These are phyloP conservation scores for Sicus ferrugineus DNA, from an alignment of 2,888 invertebrate species.

Conservation along the genomic window DNA sequence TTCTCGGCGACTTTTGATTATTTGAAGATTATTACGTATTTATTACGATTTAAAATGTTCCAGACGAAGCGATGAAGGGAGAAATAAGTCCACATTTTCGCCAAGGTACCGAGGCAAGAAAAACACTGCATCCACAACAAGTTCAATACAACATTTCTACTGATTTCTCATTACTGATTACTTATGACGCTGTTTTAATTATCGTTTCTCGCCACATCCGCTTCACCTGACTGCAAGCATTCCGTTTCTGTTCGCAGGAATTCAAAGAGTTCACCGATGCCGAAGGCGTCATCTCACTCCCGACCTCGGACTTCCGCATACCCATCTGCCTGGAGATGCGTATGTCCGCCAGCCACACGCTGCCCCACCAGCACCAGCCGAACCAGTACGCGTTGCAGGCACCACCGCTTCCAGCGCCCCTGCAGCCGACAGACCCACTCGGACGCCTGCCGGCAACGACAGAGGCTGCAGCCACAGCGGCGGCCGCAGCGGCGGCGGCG, in stretches of 20 bases:
- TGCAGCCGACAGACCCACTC: conserved; percentile 15
- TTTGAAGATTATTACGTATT: too few relatives aligned
- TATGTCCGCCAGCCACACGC: conserved; percentile 48
- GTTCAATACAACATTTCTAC: too few relatives aligned
- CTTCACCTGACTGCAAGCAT: background rate
- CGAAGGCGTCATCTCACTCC: conserved; percentile 85
- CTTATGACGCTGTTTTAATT: too few relatives aligned
- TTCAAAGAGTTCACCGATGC: conserved; percentile 92
- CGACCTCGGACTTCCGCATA: conserved; percentile 84
- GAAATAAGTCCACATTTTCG: too few relatives aligned
- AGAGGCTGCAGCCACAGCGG: conserved; percentile 37
- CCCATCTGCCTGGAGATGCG: conserved; percentile 85
- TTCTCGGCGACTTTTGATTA: too few relatives aligned
- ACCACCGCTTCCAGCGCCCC: conserved; percentile 37
- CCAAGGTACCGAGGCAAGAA: too few relatives aligned
- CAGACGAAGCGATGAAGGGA: too few relatives aligned
- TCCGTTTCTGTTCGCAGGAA: conserved; percentile 69
- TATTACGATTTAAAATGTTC: too few relatives aligned
- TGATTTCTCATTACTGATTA: too few relatives aligned
- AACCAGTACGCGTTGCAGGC: conserved; percentile 50
- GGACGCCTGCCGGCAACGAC: conserved; percentile 34
- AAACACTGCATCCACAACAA: too few relatives aligned
- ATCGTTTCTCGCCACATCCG: background rate
- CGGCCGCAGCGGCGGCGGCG: conserved; percentile 39
- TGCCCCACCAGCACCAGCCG: conserved; percentile 40